Percentiles rank a stretch among this genome's conserved stretches.
These are phyloP conservation scores for Stramonita haemastoma DNA, from an alignment of 2,888 invertebrate species.

Conservation along the genomic window DNA sequence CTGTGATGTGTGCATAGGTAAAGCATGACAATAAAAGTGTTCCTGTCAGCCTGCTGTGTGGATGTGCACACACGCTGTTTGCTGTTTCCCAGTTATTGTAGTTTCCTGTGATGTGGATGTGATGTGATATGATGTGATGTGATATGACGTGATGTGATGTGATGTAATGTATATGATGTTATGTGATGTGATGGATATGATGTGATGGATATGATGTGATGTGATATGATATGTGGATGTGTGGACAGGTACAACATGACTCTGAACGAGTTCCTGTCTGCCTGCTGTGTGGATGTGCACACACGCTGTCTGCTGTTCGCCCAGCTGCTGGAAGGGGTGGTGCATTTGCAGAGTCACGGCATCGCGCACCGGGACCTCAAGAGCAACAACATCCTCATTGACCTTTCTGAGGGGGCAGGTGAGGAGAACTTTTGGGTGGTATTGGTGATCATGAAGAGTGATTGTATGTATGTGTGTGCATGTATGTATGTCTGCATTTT, in stretches of 20 bases:
- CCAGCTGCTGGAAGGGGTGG: conserved; percentile 82
- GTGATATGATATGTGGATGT: neutral
- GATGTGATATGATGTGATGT: too few species aligned
- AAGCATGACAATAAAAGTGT: conserved; percentile 57
- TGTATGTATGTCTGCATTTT: too few species aligned
- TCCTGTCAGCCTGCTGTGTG: conserved; percentile 50
- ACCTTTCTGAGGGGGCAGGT: conserved; percentile 62
- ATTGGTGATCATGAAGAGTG: neutral
- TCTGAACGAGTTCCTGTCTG: conserved; percentile 56
- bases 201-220: too few species aligned
- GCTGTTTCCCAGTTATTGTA: conserved; percentile 77
- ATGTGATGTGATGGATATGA: too few species aligned
- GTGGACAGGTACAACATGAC: conserved; percentile 59
- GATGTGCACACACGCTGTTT: conserved; percentile 74
- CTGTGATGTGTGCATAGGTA: conserved; percentile 55
- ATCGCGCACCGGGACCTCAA: conserved; percentile 71
- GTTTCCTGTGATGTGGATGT: too few species aligned
- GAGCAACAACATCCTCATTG: conserved; percentile 88
- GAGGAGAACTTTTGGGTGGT: neutral
- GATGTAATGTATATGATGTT: too few species aligned
- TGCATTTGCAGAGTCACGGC: conserved; percentile 85
- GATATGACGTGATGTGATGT: too few species aligned
- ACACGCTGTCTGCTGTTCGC: conserved; percentile 79
- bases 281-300: conserved; percentile 49
- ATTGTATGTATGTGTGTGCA: neutral